Conservation (phyloP, 2,888 invertebrate species). For the Idaea straminata region DNA sequence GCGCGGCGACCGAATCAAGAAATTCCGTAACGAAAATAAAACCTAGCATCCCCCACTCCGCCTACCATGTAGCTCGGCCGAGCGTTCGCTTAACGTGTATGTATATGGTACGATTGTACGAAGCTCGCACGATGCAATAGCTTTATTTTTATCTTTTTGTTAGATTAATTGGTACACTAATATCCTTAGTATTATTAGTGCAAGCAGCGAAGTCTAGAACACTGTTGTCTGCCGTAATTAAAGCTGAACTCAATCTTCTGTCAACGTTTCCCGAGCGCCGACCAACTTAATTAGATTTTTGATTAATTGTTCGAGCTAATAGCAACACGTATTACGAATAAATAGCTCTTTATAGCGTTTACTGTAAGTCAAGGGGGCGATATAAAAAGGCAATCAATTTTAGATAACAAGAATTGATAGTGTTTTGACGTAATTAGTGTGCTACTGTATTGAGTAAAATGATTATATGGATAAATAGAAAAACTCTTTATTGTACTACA, state of each 20-base stretch:
- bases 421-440: slow-evolving; percentile 12
- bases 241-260: slow-evolving; percentile 70
- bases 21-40: too few relatives aligned
- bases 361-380: slow-evolving; percentile 11
- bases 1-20: too few relatives aligned
- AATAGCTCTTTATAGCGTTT: slow-evolving; percentile 20
- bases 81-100: too few relatives aligned
- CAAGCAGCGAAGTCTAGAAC: not conserved
- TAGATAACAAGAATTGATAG: slow-evolving; percentile 21
- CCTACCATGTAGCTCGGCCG: too few relatives aligned
- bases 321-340: slow-evolving; percentile 24
- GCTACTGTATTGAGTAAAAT: not conserved
- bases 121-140: too few relatives aligned
- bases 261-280: slow-evolving; percentile 53
- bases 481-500: too few relatives aligned
- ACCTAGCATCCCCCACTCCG: too few relatives aligned
- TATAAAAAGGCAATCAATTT: slow-evolving; percentile 18
- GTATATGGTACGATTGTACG: too few relatives aligned
- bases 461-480: too few relatives aligned
- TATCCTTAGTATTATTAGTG: not conserved
- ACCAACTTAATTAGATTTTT: slow-evolving; percentile 64
- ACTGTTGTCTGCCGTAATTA: slow-evolving; percentile 58
- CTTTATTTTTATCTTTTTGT: not conserved
- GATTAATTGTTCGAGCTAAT: slow-evolving; percentile 52
- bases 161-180: not conserved